A percentile compares a stretch with the other conserved stretches of the same genome.
phyloP scores from a whole-genome alignment of 2,113 vertebrate species.

The Sylvia atricapilla region DNA sequence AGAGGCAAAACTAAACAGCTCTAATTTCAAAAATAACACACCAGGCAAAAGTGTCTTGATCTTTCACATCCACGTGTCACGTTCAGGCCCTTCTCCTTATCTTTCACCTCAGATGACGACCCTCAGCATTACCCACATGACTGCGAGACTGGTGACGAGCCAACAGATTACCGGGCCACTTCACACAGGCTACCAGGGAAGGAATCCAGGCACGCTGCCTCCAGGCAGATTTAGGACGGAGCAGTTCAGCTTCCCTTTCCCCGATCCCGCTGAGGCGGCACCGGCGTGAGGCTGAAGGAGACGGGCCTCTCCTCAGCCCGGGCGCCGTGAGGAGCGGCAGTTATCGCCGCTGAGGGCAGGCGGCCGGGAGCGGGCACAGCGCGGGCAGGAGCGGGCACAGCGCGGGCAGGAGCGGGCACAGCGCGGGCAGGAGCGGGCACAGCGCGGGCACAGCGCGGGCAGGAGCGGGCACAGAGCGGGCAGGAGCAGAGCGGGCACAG shows the following conservation, averaged over 20 bases:
- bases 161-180: background rate
- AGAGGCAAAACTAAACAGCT: background rate
- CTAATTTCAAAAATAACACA: background rate
- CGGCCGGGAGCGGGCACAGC: no score
- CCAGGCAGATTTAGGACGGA: background rate
- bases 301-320: background rate
- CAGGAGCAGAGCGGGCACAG: no score
- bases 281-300: fast-evolving
- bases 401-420: no score
- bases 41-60: background rate
- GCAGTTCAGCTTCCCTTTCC: slow-evolving; percentile 1
- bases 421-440: no score
- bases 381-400: no score
- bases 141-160: background rate
- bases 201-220: background rate
- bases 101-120: background rate
- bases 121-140: background rate
- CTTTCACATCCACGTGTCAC: background rate
- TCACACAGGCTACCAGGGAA: background rate
- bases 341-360: background rate
- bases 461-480: no score
- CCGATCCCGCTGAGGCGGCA: background rate
- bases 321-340: background rate
- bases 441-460: no score
- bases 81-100: background rate